These are phyloP conservation scores for Rhynchotus rufescens DNA, from an alignment of 2,797 vertebrate genomes.

Conservation along the genomic window DNA sequence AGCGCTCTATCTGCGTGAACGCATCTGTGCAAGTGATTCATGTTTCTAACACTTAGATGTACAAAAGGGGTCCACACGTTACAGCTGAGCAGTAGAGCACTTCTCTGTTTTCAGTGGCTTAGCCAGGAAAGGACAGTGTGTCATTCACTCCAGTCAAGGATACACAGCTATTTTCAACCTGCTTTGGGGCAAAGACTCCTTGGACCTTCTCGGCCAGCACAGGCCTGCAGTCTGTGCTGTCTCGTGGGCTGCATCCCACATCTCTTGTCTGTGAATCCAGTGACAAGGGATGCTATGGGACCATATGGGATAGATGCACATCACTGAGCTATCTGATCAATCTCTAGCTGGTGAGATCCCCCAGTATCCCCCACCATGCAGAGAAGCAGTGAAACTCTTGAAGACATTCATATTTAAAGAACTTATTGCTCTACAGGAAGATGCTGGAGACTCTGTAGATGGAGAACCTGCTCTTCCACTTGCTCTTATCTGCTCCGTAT, in stretches of 20 bases:
- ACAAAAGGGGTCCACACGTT: not conserved
- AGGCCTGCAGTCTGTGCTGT: not conserved
- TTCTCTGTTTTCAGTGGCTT: not conserved
- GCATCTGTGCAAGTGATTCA: slow-evolving; percentile 32
- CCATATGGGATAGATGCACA: not conserved
- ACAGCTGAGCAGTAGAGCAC: not conserved
- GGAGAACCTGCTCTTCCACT: not conserved
- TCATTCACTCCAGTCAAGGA: not conserved
- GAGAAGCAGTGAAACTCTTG: not conserved
- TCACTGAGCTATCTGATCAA: not conserved
- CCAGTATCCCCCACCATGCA: not conserved
- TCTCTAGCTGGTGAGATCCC: not conserved
- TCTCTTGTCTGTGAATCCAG: not conserved
- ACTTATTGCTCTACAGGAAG: not conserved
- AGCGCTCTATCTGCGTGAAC: slow-evolving; percentile 28
- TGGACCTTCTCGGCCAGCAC: not conserved
- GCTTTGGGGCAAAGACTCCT: not conserved
- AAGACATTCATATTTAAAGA: not conserved
- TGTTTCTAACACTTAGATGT: not conserved
- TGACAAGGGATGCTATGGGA: not conserved
- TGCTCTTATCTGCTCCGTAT: not conserved
- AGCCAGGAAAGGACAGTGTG: not conserved
- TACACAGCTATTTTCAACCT: not conserved
- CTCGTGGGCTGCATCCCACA: not conserved
- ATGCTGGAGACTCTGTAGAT: not conserved